Conservation (phyloP, 1,140 invertebrate genomes). For the Ericerus pela region DNA sequence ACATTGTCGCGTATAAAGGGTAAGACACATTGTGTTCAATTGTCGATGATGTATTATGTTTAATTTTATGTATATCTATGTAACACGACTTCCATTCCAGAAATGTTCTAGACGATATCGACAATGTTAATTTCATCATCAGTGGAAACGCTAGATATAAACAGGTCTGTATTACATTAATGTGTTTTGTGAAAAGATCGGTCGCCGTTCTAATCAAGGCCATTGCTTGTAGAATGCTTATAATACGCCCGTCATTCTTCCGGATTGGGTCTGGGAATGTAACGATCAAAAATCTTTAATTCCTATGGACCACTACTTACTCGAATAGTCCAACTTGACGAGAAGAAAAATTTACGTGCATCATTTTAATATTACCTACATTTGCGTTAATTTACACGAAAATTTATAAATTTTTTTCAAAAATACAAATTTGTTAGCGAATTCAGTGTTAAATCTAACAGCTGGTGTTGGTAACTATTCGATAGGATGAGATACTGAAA, state of each 20-base stretch:
- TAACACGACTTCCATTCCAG: too few relatives aligned
- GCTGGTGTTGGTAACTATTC: too few relatives aligned
- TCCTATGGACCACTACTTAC: not conserved
- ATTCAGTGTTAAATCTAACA: too few relatives aligned
- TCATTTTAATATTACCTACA: too few relatives aligned
- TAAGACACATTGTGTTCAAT: not conserved
- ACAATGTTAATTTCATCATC: not conserved
- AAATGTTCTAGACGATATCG: not conserved
- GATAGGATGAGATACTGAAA: not conserved
- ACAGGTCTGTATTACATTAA: not conserved
- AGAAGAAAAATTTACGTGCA: too few relatives aligned
- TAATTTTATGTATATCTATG: not conserved
- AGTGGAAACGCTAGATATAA: not conserved
- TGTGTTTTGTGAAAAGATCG: not conserved
- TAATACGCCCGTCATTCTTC: not conserved
- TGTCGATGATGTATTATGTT: not conserved
- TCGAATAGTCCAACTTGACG: too few relatives aligned
- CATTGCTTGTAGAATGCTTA: not conserved
- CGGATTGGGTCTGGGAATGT: slow-evolving; percentile 5
- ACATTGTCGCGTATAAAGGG: not conserved
- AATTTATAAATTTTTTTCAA: too few relatives aligned
- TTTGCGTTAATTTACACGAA: too few relatives aligned
- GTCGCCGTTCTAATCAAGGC: not conserved
- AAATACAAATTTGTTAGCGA: too few relatives aligned
- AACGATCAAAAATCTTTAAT: not conserved